phyloP scores from a whole-genome alignment of 2,113 vertebrate genomes.

The Barbus barbus region DNA sequence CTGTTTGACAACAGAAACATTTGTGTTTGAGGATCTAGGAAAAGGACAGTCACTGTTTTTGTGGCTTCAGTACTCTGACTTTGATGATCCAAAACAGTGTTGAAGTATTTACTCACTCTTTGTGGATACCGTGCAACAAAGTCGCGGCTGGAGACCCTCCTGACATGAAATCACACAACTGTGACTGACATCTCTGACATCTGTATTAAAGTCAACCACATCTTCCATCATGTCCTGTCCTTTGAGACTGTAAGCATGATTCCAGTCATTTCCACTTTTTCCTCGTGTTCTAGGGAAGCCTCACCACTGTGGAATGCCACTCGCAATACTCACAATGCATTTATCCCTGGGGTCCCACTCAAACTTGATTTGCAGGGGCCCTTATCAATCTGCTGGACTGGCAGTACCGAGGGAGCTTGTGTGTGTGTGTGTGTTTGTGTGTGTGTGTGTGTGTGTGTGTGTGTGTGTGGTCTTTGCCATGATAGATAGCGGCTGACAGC shows the following conservation, averaged over 20 bases:
- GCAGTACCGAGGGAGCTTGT: constrained; percentile 9
- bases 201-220: constrained; percentile 22
- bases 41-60: background rate
- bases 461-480: constrained; percentile 21
- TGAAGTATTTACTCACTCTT: background rate
- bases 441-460: constrained; percentile 14
- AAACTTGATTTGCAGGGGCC: constrained; percentile 26
- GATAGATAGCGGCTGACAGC: constrained; percentile 36
- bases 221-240: constrained; percentile 46
- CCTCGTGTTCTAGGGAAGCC: constrained; percentile 49
- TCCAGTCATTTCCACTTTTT: constrained; percentile 44
- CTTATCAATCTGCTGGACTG: constrained; percentile 43
- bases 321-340: constrained; percentile 48
- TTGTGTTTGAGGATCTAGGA: background rate
- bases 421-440: background rate
- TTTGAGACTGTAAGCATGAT: constrained; percentile 46
- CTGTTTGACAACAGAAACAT: background rate
- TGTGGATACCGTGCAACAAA: background rate
- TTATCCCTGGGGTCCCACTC: constrained; percentile 48
- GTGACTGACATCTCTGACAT: constrained; percentile 44
- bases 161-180: constrained; percentile 51
- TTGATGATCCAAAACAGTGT: background rate
- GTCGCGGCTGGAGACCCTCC: constrained; percentile 23
- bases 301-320: constrained; percentile 51
- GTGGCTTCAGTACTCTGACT: background rate